A percentile compares a stretch with the other conserved stretches of the same genome.
Evolutionary conservation across 1,140 invertebrate genomes (phyloP).

Genomic region (Fopius arisanus): DNA sequence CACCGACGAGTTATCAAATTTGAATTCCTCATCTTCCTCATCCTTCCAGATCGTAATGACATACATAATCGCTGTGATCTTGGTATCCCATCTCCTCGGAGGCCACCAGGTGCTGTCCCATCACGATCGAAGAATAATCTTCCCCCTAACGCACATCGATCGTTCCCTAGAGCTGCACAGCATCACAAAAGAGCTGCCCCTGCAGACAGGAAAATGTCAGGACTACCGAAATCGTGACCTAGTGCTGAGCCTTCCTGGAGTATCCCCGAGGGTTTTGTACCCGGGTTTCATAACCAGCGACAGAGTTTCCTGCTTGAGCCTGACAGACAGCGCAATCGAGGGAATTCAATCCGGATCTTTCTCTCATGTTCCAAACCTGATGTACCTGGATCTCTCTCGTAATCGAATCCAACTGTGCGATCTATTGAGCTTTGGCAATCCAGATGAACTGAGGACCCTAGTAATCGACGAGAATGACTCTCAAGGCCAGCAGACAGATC

Average conservation of each 20-base stretch:
- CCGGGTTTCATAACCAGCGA: conserved; percentile 44
- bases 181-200: conserved; percentile 3
- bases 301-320: conserved; percentile 43
- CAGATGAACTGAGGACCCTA: conserved; percentile 37
- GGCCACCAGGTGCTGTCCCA: background rate
- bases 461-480: conserved; percentile 49
- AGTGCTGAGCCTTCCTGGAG: conserved; percentile 41
- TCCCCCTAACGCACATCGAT: conserved; percentile 41
- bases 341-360: conserved; percentile 45
- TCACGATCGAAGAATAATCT: conserved; percentile 17
- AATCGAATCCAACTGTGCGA: conserved; percentile 47
- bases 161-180: conserved; percentile 35
- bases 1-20: background rate
- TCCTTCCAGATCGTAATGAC: background rate
- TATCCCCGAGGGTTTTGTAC: conserved; percentile 39
- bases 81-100: background rate
- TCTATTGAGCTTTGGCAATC: conserved; percentile 42
- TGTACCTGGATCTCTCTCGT: conserved; percentile 47
- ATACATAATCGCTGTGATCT: background rate
- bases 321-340: conserved; percentile 49
- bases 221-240: conserved; percentile 40
- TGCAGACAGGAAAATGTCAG: conserved; percentile 49
- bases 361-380: conserved; percentile 41
- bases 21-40: background rate
- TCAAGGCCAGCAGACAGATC: conserved; percentile 16